Evolutionary conservation across 1,140 invertebrate species (phyloP).

Genomic region (Tenebrio molitor): DNA sequence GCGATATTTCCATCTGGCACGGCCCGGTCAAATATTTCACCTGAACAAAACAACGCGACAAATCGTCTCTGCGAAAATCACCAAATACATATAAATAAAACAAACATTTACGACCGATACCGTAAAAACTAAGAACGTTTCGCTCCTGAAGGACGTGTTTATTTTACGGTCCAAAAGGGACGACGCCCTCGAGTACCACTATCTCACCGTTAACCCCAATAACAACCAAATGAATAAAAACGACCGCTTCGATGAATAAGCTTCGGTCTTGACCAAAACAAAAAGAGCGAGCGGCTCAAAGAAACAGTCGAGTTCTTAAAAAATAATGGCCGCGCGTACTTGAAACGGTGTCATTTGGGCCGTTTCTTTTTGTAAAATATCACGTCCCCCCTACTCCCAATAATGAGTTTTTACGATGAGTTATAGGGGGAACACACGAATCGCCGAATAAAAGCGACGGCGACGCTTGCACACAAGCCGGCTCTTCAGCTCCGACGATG

Average conservation of each 20-base stretch:
- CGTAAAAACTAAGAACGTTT: not conserved
- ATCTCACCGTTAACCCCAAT: slow-evolving; percentile 25
- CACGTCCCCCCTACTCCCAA: not conserved
- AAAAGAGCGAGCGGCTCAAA: not conserved
- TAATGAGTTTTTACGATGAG: slow-evolving; percentile 31
- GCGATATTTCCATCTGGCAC: not conserved
- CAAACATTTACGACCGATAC: slow-evolving; percentile 10
- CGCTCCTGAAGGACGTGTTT: not conserved
- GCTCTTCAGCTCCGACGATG: too few relatives aligned
- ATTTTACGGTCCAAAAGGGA: not conserved
- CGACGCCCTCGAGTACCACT: not conserved
- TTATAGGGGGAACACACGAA: slow-evolving; percentile 22
- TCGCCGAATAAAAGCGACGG: not conserved
- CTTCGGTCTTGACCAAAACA: not conserved
- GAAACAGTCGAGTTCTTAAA: not conserved
- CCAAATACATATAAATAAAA: slow-evolving; percentile 5
- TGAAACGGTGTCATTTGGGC: slow-evolving; percentile 2
- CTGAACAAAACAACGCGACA: slow-evolving; percentile 1
- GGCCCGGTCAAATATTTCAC: not conserved
- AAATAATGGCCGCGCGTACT: slow-evolving; percentile 27
- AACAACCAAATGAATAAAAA: slow-evolving; percentile 38
- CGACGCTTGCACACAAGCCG: not conserved
- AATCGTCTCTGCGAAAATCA: not conserved
- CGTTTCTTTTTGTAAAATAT: slow-evolving; percentile 11
- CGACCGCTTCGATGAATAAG: not conserved